Conservation (phyloP, 1,140 invertebrate genomes). For the Aethina tumida region DNA sequence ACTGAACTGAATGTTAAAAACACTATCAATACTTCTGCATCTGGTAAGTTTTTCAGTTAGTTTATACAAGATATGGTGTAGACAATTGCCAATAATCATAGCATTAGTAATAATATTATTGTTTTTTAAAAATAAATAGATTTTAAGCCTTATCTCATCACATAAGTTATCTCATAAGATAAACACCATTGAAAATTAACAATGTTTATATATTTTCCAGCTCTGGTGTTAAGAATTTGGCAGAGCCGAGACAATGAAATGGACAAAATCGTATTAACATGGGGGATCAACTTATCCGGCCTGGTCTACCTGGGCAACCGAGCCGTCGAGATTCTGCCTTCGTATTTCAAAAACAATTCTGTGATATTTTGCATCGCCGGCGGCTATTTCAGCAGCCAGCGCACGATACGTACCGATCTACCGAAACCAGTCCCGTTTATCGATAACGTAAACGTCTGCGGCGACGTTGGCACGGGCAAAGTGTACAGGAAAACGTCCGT, state of each 20-base stretch:
- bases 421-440: conserved; percentile 27
- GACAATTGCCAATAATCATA: background rate
- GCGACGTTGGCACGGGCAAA: conserved; percentile 19
- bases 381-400: conserved; percentile 61
- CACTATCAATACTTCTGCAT: conserved; percentile 27
- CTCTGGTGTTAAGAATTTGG: conserved; percentile 50
- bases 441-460: conserved; percentile 28
- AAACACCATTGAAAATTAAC: conserved; percentile 14
- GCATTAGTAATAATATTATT: background rate
- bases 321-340: conserved; percentile 57
- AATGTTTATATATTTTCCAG: conserved; percentile 22
- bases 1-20: conserved; percentile 53
- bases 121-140: conserved; percentile 6
- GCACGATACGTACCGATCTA: conserved; percentile 30
- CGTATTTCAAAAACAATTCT: conserved; percentile 64
- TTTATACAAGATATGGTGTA: conserved; percentile 3
- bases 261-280: conserved; percentile 57
- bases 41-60: conserved; percentile 22
- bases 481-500: conserved; percentile 23
- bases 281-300: conserved; percentile 77
- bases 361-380: conserved; percentile 81
- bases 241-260: conserved; percentile 31
- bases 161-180: conserved; percentile 14
- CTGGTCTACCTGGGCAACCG: conserved; percentile 69
- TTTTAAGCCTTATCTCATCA: conserved; percentile 9